phyloP scores from a whole-genome alignment of 2,888 invertebrate genomes.

The Lithosia quadra region DNA sequence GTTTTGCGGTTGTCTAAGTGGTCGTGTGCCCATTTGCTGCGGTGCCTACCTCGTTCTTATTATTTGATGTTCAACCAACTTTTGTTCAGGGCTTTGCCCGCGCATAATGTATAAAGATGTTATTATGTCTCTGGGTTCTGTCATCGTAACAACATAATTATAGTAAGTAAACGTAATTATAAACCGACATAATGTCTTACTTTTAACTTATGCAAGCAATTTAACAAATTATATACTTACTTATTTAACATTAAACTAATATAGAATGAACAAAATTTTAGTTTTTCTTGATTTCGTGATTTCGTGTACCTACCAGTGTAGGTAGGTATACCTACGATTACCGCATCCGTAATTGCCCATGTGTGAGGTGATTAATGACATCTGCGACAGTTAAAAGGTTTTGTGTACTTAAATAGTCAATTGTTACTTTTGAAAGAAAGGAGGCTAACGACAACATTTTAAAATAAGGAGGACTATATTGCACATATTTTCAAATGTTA shows the following conservation, averaged over 20 bases:
- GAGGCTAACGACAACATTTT: conserved; percentile 27
- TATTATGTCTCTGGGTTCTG: not conserved
- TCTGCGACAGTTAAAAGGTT: conserved; percentile 11
- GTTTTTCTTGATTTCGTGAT: conserved; percentile 11
- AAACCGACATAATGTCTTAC: conserved; percentile 12
- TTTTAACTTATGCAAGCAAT: conserved; percentile 6
- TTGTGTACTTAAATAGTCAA: conserved; percentile 21
- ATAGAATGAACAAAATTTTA: conserved; percentile 16
- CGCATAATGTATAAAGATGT: not conserved
- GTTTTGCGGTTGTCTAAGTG: conserved; percentile 3
- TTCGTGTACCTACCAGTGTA: conserved; percentile 1
- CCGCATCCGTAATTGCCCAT: conserved; percentile 22
- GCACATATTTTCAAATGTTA: not conserved
- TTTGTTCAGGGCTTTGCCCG: not conserved
- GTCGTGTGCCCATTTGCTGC: conserved; percentile 5
- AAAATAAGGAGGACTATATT: not conserved
- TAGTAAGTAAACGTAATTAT: conserved; percentile 18
- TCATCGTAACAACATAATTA: not conserved
- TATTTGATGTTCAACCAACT: not conserved
- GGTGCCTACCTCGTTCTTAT: not conserved
- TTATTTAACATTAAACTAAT: conserved; percentile 24
- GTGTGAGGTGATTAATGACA: conserved; percentile 19
- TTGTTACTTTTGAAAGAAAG: conserved; percentile 20
- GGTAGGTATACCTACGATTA: conserved; percentile 8
- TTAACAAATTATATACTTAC: conserved; percentile 17